phyloP scores from a whole-genome alignment of 2,888 invertebrate species.

The Galeruca laticollis region DNA sequence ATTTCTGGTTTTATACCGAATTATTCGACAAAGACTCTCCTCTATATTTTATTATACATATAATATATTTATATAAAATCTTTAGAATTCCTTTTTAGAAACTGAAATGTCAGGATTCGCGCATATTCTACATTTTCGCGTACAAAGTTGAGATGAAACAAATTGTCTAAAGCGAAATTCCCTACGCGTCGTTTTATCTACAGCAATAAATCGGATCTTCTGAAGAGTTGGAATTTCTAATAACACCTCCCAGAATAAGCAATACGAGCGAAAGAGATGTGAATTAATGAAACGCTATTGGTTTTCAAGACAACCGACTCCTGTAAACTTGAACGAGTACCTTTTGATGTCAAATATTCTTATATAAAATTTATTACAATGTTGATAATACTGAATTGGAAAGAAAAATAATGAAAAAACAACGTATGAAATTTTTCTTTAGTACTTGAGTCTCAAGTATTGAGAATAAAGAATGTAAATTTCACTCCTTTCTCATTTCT shows the following conservation, averaged over 20 bases:
- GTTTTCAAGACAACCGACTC: not conserved
- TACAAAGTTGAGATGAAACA: conserved; percentile 14
- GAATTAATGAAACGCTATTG: conserved; percentile 11
- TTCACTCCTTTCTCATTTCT: no score
- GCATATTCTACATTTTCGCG: not conserved
- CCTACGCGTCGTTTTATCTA: conserved; percentile 1
- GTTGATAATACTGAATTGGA: not conserved
- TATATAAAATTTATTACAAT: not conserved
- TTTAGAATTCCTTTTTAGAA: not conserved
- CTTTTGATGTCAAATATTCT: not conserved
- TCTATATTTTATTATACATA: no score
- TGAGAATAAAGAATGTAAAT: no score
- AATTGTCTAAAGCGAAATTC: conserved; percentile 16
- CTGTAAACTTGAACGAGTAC: not conserved
- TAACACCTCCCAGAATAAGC: conserved; percentile 14
- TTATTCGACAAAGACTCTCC: no score
- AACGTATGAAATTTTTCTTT: not conserved
- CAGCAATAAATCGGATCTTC: conserved; percentile 15
- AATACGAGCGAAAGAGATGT: conserved; percentile 11
- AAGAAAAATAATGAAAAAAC: not conserved
- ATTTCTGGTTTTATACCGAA: no score
- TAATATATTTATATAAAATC: not conserved
- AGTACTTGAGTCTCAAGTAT: no score
- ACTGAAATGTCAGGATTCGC: not conserved
- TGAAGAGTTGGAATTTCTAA: conserved; percentile 16